phyloP scores from a whole-genome alignment of 2,888 invertebrate species.

The Phania funesta region DNA sequence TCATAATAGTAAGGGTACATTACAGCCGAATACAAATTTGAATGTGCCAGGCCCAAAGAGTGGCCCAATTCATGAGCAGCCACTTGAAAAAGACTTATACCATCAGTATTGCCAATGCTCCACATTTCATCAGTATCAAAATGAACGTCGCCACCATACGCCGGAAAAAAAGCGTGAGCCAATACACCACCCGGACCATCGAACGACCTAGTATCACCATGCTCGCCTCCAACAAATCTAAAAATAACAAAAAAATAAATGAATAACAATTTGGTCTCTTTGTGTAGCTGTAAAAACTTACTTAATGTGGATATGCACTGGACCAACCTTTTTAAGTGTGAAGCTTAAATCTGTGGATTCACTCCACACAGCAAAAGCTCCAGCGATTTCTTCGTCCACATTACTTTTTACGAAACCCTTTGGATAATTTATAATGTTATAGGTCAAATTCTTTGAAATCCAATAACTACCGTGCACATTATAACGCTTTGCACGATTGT shows the following conservation, averaged over 20 bases:
- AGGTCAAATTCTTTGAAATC: slow-evolving; percentile 93
- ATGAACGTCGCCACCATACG: slow-evolving; percentile 98
- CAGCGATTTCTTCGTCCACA: slow-evolving; percentile 89
- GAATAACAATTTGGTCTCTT: neutral
- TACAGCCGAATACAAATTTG: slow-evolving; percentile 92
- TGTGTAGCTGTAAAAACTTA: slow-evolving; percentile 63
- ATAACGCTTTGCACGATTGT: slow-evolving; percentile 91
- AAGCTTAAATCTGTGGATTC: slow-evolving; percentile 91
- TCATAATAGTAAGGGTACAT: slow-evolving; percentile 99
- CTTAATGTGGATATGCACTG: slow-evolving; percentile 92
- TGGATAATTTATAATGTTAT: slow-evolving; percentile 94
- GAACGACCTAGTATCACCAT: slow-evolving; percentile 97
- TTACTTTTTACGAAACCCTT: slow-evolving; percentile 85
- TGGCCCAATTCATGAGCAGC: slow-evolving; percentile 98
- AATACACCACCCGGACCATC: slow-evolving; percentile 96
- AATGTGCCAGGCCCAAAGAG: slow-evolving; percentile 96
- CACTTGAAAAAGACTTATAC: slow-evolving; percentile 95
- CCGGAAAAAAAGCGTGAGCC: slow-evolving; percentile 98
- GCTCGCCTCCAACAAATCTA: slow-evolving; percentile 91
- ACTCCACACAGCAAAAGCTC: slow-evolving; percentile 94
- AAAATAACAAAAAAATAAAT: neutral
- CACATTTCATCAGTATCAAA: slow-evolving; percentile 97
- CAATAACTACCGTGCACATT: slow-evolving; percentile 97
- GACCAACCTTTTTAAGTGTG: slow-evolving; percentile 85
- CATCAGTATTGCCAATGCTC: slow-evolving; percentile 91